phyloP scores from a whole-genome alignment of 92 coral and sea anemone genomes.

The Metridium senile region DNA sequence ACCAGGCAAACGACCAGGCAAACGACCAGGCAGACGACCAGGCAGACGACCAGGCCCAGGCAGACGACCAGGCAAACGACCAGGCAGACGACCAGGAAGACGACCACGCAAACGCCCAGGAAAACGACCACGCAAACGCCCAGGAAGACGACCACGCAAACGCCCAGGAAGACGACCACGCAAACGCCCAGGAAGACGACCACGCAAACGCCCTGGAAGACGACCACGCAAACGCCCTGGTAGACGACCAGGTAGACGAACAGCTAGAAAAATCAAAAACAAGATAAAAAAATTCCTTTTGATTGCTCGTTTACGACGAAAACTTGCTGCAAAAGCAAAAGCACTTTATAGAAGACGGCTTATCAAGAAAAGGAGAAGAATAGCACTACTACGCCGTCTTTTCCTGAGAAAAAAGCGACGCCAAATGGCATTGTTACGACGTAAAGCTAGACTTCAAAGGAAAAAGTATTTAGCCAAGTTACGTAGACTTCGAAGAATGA shows the following conservation, averaged over 20 bases:
- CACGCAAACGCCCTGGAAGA: not conserved
- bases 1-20: slow-evolving; percentile 1
- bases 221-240: not conserved
- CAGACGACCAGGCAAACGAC: not conserved
- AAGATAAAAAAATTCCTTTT: not conserved
- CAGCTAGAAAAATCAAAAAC: not conserved
- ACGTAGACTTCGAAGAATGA: slow-evolving; percentile 4
- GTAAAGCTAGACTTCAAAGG: not conserved
- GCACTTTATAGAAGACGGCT: slow-evolving; percentile 8
- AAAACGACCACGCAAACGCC: not conserved
- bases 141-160: not conserved
- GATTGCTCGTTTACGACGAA: slow-evolving; percentile 2
- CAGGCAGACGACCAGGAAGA: not conserved
- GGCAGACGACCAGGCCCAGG: slow-evolving; percentile 15
- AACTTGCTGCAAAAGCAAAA: slow-evolving; percentile 3
- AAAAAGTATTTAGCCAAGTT: not conserved
- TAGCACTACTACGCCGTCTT: not conserved
- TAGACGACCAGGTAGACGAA: slow-evolving; percentile 1
- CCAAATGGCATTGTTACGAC: not conserved
- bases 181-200: not conserved
- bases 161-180: slow-evolving; percentile 3
- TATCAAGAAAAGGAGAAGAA: not conserved
- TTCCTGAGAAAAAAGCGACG: slow-evolving; percentile 14
- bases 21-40: slow-evolving; percentile 5
- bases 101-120: not conserved